These are phyloP conservation scores for Manduca sexta DNA, from an alignment of 1,140 invertebrate species.

Conservation along the genomic window DNA sequence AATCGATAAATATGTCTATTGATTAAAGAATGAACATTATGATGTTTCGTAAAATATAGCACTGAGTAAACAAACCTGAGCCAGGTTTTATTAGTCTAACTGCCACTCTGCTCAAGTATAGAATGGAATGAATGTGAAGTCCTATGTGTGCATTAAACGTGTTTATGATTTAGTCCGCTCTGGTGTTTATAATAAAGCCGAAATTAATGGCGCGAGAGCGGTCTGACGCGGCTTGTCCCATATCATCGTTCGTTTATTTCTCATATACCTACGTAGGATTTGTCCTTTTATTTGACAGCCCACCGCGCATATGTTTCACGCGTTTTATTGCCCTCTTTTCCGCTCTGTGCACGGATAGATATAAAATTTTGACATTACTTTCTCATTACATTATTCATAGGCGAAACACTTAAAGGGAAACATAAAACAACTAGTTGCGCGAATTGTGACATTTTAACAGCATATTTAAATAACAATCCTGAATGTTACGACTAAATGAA, in stretches of 20 bases:
- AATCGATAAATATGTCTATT: too few relatives aligned
- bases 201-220: slow-evolving; percentile 49
- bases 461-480: too few relatives aligned
- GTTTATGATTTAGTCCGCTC: slow-evolving; percentile 60
- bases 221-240: slow-evolving; percentile 36
- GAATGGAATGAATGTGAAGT: slow-evolving; percentile 25
- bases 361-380: slow-evolving; percentile 23
- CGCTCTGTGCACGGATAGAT: slow-evolving; percentile 22
- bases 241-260: slow-evolving; percentile 50
- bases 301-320: slow-evolving; percentile 36
- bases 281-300: slow-evolving; percentile 47
- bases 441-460: too few relatives aligned
- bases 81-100: slow-evolving; percentile 6
- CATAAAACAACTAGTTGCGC: too few relatives aligned
- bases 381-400: slow-evolving; percentile 20
- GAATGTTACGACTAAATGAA: neutral
- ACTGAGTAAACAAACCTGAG: neutral
- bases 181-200: slow-evolving; percentile 63
- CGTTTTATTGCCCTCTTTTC: slow-evolving; percentile 47
- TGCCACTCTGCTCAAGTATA: slow-evolving; percentile 17
- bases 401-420: too few relatives aligned
- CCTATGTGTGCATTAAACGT: slow-evolving; percentile 40
- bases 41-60: neutral
- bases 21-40: too few relatives aligned
- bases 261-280: slow-evolving; percentile 23